These are phyloP conservation scores for Sminthurides aquaticus DNA, from an alignment of 2,888 invertebrate genomes.

Conservation along the genomic window DNA sequence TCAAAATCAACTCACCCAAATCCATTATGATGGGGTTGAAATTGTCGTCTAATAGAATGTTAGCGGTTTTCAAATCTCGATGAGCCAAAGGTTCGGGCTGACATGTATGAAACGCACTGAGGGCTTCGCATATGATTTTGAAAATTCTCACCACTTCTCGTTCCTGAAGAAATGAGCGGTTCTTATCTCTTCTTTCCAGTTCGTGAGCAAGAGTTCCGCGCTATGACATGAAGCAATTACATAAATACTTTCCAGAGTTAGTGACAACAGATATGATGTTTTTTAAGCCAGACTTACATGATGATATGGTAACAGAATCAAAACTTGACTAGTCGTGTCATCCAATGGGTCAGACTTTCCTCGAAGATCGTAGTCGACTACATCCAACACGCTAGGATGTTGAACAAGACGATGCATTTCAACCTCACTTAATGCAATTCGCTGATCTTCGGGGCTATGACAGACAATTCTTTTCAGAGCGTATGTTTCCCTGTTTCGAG, in stretches of 20 bases:
- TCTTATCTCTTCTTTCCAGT: slow-evolving; percentile 55
- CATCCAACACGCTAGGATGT: slow-evolving; percentile 65
- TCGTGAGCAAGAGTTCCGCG: slow-evolving; percentile 67
- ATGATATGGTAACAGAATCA: slow-evolving; percentile 68
- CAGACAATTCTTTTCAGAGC: slow-evolving; percentile 75
- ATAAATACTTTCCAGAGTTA: background rate
- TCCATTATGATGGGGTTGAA: slow-evolving; percentile 72
- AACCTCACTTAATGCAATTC: slow-evolving; percentile 56
- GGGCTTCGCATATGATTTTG: slow-evolving; percentile 63
- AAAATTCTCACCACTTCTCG: slow-evolving; percentile 63
- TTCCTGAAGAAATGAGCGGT: slow-evolving; percentile 57
- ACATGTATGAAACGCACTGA: slow-evolving; percentile 65
- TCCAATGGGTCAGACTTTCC: slow-evolving; percentile 58
- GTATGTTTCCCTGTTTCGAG: slow-evolving; percentile 57
- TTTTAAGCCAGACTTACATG: slow-evolving; percentile 48
- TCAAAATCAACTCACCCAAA: slow-evolving; percentile 52
- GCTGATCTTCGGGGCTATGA: slow-evolving; percentile 69
- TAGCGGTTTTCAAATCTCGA: slow-evolving; percentile 77
- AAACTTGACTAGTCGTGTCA: slow-evolving; percentile 63
- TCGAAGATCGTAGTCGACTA: slow-evolving; percentile 60
- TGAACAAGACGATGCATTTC: slow-evolving; percentile 62
- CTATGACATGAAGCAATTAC: slow-evolving; percentile 50
- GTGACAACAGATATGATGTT: background rate
- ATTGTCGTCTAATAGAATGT: slow-evolving; percentile 65
- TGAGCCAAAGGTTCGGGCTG: slow-evolving; percentile 69